Evolutionary conservation across 2,888 invertebrate species (phyloP).

Genomic region (Synanthedon myopaeformis): DNA sequence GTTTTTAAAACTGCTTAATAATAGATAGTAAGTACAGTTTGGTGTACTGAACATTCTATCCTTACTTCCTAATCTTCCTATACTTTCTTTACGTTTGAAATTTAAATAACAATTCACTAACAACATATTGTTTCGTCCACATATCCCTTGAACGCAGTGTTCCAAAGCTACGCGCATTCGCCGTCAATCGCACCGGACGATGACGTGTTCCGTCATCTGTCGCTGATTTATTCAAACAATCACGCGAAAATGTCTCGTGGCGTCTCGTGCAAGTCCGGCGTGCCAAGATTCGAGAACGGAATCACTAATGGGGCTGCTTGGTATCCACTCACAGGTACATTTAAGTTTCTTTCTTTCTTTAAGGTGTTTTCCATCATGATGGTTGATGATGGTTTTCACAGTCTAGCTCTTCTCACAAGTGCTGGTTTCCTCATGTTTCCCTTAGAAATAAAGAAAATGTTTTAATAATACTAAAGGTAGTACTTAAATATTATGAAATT

Average conservation of each 20-base stretch:
- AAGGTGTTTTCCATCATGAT: too few relatives aligned
- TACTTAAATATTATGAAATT: too few relatives aligned
- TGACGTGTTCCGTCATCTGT: constrained; percentile 89
- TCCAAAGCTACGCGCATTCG: constrained; percentile 85
- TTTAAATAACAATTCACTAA: constrained; percentile 4
- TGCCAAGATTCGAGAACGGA: constrained; percentile 84
- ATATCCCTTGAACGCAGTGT: constrained; percentile 80
- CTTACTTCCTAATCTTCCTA: too few relatives aligned
- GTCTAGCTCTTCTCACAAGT: too few relatives aligned
- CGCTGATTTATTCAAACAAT: constrained; percentile 85
- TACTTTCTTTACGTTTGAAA: constrained; percentile 4
- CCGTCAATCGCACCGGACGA: constrained; percentile 92
- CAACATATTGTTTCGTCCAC: constrained; percentile 25
- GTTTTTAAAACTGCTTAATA: too few relatives aligned
- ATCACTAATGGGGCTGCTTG: constrained; percentile 96
- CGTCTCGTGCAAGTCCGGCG: constrained; percentile 81
- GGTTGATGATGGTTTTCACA: too few relatives aligned
- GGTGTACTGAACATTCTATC: constrained; percentile 1
- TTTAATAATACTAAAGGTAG: too few relatives aligned
- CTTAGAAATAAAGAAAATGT: too few relatives aligned
- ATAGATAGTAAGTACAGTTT: background rate
- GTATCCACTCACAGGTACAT: constrained; percentile 84
- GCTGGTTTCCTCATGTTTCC: too few relatives aligned
- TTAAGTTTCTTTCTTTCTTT: background rate
- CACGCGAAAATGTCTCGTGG: constrained; percentile 91